Conservation (phyloP, 2,113 vertebrate genomes). For the Corydoras sp. region DNA sequence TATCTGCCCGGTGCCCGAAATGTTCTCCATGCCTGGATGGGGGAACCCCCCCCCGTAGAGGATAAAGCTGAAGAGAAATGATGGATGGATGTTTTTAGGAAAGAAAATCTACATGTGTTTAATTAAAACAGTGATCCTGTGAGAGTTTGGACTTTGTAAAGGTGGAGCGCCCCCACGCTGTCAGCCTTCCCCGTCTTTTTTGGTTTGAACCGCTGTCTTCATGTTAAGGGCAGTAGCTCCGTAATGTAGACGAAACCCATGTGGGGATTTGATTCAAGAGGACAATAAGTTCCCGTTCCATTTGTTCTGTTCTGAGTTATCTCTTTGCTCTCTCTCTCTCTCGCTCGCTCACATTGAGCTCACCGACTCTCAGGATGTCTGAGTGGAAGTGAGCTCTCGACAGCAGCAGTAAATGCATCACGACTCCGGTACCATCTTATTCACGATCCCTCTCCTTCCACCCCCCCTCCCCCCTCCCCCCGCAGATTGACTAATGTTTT, state of each 20-base stretch:
- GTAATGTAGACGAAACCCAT: slow-evolving; percentile 46
- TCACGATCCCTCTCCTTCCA: slow-evolving; percentile 8
- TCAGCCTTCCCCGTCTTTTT: too few species aligned
- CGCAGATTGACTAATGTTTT: neutral
- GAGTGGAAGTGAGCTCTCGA: slow-evolving; percentile 53
- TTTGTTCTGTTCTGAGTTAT: neutral
- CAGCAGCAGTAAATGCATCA: slow-evolving; percentile 51
- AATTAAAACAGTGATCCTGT: too few species aligned
- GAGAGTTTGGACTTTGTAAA: too few species aligned
- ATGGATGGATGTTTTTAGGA: too few species aligned
- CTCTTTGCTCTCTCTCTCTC: neutral
- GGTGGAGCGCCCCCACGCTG: too few species aligned
- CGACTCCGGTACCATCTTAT: slow-evolving; percentile 34
- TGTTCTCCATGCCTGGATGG: too few species aligned
- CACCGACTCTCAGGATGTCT: slow-evolving; percentile 44
- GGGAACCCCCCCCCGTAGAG: too few species aligned
- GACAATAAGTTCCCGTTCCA: slow-evolving; percentile 18
- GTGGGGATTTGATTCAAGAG: slow-evolving; percentile 46
- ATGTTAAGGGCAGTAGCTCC: slow-evolving; percentile 45
- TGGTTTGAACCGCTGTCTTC: slow-evolving; percentile 24
- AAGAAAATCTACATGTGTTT: too few species aligned
- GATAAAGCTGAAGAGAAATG: too few species aligned
- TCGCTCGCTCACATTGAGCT: slow-evolving; percentile 25
- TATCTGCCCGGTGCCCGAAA: too few species aligned
- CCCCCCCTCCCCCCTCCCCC: slow-evolving; percentile 7